phyloP scores from a whole-genome alignment of 2,888 invertebrate species.

The Galerucella nymphaeae region DNA sequence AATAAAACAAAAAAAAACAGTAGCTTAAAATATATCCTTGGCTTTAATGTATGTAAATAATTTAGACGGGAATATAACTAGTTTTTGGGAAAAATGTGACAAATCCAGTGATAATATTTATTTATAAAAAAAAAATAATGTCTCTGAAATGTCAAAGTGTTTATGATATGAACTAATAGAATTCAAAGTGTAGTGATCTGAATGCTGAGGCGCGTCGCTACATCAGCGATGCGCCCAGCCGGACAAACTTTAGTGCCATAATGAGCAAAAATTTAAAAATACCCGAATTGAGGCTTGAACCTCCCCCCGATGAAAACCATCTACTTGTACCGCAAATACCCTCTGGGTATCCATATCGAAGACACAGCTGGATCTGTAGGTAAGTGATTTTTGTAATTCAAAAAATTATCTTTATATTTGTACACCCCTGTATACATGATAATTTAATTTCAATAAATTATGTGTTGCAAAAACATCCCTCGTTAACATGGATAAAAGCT shows the following conservation, averaged over 20 bases:
- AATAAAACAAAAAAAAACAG: too few relatives aligned
- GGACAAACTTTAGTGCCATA: conserved; percentile 42
- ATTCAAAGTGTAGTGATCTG: conserved; percentile 6
- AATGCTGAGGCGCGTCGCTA: conserved; percentile 43
- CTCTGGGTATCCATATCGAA: conserved; percentile 65
- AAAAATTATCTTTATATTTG: too few relatives aligned
- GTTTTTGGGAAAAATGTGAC: too few relatives aligned
- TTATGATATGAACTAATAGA: background rate
- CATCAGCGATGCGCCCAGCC: conserved; percentile 47
- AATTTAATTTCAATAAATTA: too few relatives aligned
- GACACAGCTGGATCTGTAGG: conserved; percentile 84
- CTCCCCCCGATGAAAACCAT: conserved; percentile 65
- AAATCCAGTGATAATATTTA: too few relatives aligned
- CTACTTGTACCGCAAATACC: conserved; percentile 64
- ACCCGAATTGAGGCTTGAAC: conserved; percentile 76
- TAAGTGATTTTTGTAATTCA: conserved; percentile 63
- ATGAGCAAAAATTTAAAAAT: conserved; percentile 74
- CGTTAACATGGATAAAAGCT: too few relatives aligned
- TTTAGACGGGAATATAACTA: too few relatives aligned
- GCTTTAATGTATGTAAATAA: too few relatives aligned
- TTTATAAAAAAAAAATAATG: background rate
- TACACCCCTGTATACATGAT: too few relatives aligned
- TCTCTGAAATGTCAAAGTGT: background rate
- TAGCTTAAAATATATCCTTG: too few relatives aligned
- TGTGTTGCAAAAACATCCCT: too few relatives aligned